Conservation (phyloP, 2,113 vertebrate genomes). For the Xerus inauris region DNA sequence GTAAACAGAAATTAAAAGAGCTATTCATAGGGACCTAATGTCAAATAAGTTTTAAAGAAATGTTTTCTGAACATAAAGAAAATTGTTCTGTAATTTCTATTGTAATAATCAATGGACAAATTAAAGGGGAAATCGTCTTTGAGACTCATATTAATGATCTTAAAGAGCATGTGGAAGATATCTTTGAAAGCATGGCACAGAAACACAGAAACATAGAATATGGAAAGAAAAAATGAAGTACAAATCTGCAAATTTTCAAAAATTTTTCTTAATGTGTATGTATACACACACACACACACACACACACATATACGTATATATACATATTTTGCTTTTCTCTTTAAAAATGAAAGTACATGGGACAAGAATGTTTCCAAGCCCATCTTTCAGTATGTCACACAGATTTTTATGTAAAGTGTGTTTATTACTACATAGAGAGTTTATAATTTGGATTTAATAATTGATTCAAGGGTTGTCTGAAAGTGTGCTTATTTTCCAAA, state of each 20-base stretch:
- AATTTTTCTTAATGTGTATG: neutral
- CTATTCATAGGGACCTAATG: neutral
- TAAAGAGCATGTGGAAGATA: neutral
- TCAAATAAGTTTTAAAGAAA: neutral
- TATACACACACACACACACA: too few species aligned
- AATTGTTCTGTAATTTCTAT: neutral
- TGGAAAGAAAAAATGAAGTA: neutral
- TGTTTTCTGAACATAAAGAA: neutral
- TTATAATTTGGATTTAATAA: conserved; percentile 13
- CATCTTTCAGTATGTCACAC: neutral
- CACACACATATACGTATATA: too few species aligned
- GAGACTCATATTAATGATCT: neutral
- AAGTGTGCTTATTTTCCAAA: neutral
- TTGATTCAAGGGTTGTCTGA: neutral
- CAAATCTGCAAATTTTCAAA: neutral
- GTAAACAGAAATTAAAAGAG: neutral
- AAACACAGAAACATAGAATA: neutral
- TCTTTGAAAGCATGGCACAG: neutral
- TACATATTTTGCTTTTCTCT: neutral
- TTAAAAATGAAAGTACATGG: neutral
- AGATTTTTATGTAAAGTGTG: neutral
- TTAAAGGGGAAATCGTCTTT: neutral
- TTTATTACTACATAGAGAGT: neutral
- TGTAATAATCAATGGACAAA: neutral
- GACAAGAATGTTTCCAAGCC: neutral